Evolutionary conservation across 2,113 vertebrate species (phyloP), one percentile per base, ranked within the genome.

Genomic region (Catagonus wagneri): DNA sequence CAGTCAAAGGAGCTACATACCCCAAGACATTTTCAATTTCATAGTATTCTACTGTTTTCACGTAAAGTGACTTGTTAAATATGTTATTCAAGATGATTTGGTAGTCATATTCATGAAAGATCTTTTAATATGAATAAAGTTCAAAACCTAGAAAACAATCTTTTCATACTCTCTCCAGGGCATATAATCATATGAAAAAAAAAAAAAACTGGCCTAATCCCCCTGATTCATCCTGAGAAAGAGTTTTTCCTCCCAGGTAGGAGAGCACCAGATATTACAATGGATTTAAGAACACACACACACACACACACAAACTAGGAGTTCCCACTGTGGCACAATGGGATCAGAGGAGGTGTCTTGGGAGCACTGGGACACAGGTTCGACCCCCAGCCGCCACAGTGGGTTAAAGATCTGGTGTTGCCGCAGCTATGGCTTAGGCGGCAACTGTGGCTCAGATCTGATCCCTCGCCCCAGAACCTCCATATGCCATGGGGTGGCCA

Each of bases 71-170:
- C 71, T 29, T 68, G 25, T 86, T 71, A 84, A 97, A 89, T 66
- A 85, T n/a, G 14, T 65, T 60, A 66, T 63, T 83, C 19, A 60
- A 90, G 39, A 34, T 95, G 61, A 93, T 60, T 60, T 76, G 58
- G 68, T 7, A 81, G 23, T 75, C 85, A 19, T 63, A 85, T n/a
- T 86, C 29, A 65, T 72, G 17, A 61, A 39, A 85, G 17, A 76
- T 36, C 84, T 93, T 92, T 79, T 72, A 65, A 76, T n/a, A 71
- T 27, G n/a, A 89, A 83, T 74, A 69, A 81, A 96, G 50, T 81
- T 84, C 20, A 63, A 93, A 93, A 15, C 61, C 22, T 22, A 14
- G 25, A 44, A 87, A 94, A 83, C 84, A 74, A 14, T 15, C 7
- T 58, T 96, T 74, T 36, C 39, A 90, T 69, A 80, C 2, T 74